phyloP scores from a whole-genome alignment of 2,797 vertebrate genomes.

The Cuniculus paca region DNA sequence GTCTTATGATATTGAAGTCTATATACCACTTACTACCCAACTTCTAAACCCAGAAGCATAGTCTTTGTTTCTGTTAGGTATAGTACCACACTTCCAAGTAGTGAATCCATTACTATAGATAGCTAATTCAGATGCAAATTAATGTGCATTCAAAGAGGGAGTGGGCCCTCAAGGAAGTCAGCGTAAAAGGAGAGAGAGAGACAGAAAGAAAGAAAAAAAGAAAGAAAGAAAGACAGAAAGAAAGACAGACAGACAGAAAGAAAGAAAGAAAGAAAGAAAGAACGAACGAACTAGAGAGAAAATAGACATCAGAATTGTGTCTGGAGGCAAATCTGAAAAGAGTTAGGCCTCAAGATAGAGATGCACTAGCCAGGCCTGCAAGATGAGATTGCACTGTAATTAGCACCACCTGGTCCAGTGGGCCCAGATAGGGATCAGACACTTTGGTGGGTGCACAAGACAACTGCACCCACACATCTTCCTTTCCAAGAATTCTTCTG shows the following conservation, averaged over 20 bases:
- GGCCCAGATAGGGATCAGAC: not conserved
- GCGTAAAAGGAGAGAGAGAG: not conserved
- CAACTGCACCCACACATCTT: not conserved
- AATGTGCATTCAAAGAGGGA: not conserved
- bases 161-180: not conserved
- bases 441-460: not conserved
- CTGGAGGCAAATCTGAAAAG: not conserved
- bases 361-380: not conserved
- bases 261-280: not conserved
- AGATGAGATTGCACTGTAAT: not conserved
- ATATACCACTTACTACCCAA: not conserved
- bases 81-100: not conserved
- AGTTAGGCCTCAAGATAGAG: not conserved
- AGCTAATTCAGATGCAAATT: not conserved
- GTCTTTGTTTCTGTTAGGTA: not conserved
- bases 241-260: too few relatives aligned
- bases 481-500: not conserved
- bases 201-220: not conserved
- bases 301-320: not conserved
- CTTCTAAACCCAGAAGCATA: not conserved
- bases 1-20: not conserved
- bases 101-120: not conserved
- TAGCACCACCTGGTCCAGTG: not conserved
- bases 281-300: too few relatives aligned
- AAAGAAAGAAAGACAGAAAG: not conserved